A percentile compares a stretch with the other conserved stretches of the same genome.
Conservation (phyloP, 2,113 vertebrate species). For the Ellobius talpinus region DNA sequence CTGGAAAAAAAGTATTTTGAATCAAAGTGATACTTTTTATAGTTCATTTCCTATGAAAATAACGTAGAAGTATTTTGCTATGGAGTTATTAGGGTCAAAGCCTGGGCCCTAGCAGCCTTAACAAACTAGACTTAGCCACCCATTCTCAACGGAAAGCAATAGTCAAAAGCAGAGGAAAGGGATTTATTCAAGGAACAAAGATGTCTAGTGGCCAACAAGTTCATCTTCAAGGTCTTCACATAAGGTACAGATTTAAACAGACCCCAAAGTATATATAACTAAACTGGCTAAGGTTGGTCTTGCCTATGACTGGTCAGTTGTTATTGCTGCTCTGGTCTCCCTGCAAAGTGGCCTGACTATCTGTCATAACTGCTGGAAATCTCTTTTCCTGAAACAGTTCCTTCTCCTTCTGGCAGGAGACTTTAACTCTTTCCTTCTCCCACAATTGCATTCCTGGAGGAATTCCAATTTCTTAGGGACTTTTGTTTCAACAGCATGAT, state of each 20-base stretch:
- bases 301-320: background rate
- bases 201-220: background rate
- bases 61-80: background rate
- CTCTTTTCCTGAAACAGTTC: background rate
- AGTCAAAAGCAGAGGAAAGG: background rate
- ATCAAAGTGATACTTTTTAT: background rate
- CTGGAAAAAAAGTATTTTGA: background rate
- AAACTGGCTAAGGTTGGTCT: background rate
- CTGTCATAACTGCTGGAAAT: background rate
- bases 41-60: constrained; percentile 4
- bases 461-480: background rate
- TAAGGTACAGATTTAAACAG: background rate
- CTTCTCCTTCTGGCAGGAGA: background rate
- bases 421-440: background rate
- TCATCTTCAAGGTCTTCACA: background rate
- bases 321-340: background rate
- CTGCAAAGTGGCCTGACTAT: background rate
- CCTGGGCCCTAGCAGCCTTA: background rate
- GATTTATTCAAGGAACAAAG: background rate
- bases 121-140: background rate
- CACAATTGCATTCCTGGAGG: background rate
- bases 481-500: background rate
- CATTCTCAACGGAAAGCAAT: background rate
- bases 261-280: background rate
- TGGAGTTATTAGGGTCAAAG: background rate